Percentiles rank a stretch among this genome's conserved stretches.
These are phyloP conservation scores for Drosophila sp. DNA, from an alignment of 1,140 invertebrate species.

Conservation along the genomic window DNA sequence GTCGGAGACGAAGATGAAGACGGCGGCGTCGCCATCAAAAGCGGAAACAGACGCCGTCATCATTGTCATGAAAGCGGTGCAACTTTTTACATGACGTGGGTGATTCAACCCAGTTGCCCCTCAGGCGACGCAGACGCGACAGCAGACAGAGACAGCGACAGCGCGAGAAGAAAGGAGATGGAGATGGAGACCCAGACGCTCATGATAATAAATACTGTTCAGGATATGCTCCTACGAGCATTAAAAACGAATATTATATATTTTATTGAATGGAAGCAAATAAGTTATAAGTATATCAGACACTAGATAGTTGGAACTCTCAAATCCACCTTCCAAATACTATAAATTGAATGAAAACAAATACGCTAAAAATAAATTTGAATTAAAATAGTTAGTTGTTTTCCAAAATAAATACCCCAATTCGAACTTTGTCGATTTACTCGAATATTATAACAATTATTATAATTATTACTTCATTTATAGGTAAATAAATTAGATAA, in stretches of 20 bases:
- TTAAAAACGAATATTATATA: conserved; percentile 9
- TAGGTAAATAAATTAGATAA: too few relatives aligned
- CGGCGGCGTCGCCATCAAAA: conserved; percentile 53
- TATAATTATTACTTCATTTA: too few relatives aligned
- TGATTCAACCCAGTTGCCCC: conserved; percentile 19
- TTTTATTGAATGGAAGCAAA: conserved; percentile 13
- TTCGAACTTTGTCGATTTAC: too few relatives aligned
- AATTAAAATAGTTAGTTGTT: too few relatives aligned
- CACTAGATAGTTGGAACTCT: too few relatives aligned
- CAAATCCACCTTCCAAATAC: too few relatives aligned
- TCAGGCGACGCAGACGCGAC: conserved; percentile 37
- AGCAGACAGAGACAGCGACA: conserved; percentile 17
- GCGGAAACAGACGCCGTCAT: conserved; percentile 71
- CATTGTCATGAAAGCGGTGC: conserved; percentile 67
- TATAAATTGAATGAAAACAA: conserved; percentile 19
- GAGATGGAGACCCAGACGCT: conserved; percentile 21
- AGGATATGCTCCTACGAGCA: conserved; percentile 12
- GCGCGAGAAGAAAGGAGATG: neutral
- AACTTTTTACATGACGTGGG: conserved; percentile 28
- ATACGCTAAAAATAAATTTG: neutral
- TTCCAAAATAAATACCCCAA: too few relatives aligned
- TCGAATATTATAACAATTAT: too few relatives aligned
- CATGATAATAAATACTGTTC: conserved; percentile 40
- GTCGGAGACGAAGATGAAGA: neutral
- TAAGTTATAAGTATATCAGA: neutral